Evolutionary conservation across 2,797 vertebrate genomes (phyloP).

Genomic region (Neoniphon sammara): DNA sequence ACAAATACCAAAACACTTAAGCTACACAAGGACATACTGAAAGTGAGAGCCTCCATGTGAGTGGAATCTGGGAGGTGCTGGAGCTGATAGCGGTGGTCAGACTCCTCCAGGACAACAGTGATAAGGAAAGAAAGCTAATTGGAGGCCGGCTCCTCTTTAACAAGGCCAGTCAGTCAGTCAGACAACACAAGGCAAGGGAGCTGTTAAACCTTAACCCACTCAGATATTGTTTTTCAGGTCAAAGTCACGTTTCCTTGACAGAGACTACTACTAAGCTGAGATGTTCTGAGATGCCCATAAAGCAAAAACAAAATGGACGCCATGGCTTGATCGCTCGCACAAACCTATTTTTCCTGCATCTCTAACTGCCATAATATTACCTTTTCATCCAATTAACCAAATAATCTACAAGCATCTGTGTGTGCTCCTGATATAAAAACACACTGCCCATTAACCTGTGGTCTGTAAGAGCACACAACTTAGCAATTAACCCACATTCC

Average conservation of each 20-base stretch:
- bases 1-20: background rate
- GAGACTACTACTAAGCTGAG: slow-evolving; percentile 5
- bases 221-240: background rate
- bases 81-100: slow-evolving; percentile 46
- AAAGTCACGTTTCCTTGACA: slow-evolving; percentile 22
- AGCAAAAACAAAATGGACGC: background rate
- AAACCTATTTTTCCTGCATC: background rate
- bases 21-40: background rate
- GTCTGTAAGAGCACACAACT: slow-evolving; percentile 74
- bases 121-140: slow-evolving; percentile 59
- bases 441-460: slow-evolving; percentile 77
- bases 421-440: slow-evolving; percentile 69
- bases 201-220: slow-evolving; percentile 10
- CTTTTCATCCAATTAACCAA: slow-evolving; percentile 69
- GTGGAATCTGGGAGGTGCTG: slow-evolving; percentile 49
- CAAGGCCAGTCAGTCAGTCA: slow-evolving; percentile 24
- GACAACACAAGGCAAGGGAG: slow-evolving; percentile 39
- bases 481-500: slow-evolving; percentile 80
- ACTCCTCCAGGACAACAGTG: slow-evolving; percentile 40
- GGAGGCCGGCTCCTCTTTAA: slow-evolving; percentile 43
- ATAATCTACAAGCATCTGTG: slow-evolving; percentile 58
- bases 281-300: slow-evolving; percentile 1
- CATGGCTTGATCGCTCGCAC: background rate
- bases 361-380: slow-evolving; percentile 25
- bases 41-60: slow-evolving; percentile 1